phyloP scores from a whole-genome alignment of 2,113 vertebrate genomes.

The Calonectris borealis region DNA sequence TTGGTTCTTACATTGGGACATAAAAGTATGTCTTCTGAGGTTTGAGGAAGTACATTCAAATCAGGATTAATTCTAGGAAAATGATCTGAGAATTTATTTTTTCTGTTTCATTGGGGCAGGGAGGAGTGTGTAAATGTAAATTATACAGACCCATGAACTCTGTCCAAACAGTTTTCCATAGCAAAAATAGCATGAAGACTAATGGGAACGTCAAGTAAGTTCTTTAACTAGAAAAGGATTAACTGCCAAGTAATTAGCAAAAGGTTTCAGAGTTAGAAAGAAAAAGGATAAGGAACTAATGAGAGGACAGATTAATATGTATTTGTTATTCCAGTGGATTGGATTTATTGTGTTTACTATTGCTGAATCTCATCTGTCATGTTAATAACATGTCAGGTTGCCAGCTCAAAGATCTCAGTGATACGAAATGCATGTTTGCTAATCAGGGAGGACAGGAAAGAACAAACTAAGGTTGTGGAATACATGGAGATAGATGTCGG shows the following conservation, averaged over 20 bases:
- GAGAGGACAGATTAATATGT: background rate
- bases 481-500: background rate
- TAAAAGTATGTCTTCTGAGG: background rate
- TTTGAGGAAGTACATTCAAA: background rate
- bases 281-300: background rate
- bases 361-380: background rate
- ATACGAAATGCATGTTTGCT: background rate
- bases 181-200: background rate
- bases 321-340: background rate
- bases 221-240: background rate
- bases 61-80: background rate
- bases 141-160: background rate
- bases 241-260: background rate
- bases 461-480: background rate
- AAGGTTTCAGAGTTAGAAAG: background rate
- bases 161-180: background rate
- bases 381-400: background rate
- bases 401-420: background rate
- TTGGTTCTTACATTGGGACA: background rate
- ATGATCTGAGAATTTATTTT: background rate
- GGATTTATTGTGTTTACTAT: background rate
- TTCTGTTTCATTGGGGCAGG: background rate
- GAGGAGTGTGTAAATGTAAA: background rate
- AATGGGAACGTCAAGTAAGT: background rate
- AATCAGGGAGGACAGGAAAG: background rate